Base-by-base conservation (phyloP, 1,140 invertebrate genomes). In the Scylla paramamosain region DNA sequence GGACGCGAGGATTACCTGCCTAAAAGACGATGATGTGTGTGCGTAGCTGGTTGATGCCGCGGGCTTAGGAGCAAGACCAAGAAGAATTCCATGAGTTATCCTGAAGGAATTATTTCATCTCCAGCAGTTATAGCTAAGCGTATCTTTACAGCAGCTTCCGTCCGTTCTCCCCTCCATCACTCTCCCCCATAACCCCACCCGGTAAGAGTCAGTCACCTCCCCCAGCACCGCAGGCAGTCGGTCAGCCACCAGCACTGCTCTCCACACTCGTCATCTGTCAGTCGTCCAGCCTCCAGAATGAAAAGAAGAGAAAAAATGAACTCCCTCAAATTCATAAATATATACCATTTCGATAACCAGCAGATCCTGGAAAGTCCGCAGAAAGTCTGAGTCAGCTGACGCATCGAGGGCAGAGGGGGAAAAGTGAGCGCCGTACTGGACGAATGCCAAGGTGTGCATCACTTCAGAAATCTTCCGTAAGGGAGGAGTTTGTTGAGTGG, bases 331-430 rank as follows among this genome's bases (percentile, higher is more conserved):
- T 2, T 39, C 39, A 39, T 39, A 39, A 39, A 39, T 8, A 77
- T 77, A 77, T n/a, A 77, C 67, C n/a, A 77, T 25, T 77, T n/a
- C 25, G 25, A 20, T n/a, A 77, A 77, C n/a, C 12, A 77, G 4
- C n/a, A 77, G 67, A n/a, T 77, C 67, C 67, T 77, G 67, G 67
- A n/a, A 77, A 77, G 67, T 25, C 16, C 67, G 25, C 67, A 77
- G 67, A 77, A 77, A 77, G 67, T n/a, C 20, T n/a, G 67, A 77
- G 67, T n/a, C 67, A 77, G 67, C 67, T 77, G 67, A n/a, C 67
- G n/a, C 67, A 77, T 20, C 67, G 67, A 77, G 67, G 67, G 20
- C 67, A 59, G 52, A 59, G 52, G 12, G 59, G 67, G 20, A 77
- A 77, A n/a, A 7, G 25, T n/a, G 25, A n/a, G 20, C 20, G 6